phyloP scores from a whole-genome alignment of 2,113 vertebrate genomes.

The Trogon melanurus region DNA sequence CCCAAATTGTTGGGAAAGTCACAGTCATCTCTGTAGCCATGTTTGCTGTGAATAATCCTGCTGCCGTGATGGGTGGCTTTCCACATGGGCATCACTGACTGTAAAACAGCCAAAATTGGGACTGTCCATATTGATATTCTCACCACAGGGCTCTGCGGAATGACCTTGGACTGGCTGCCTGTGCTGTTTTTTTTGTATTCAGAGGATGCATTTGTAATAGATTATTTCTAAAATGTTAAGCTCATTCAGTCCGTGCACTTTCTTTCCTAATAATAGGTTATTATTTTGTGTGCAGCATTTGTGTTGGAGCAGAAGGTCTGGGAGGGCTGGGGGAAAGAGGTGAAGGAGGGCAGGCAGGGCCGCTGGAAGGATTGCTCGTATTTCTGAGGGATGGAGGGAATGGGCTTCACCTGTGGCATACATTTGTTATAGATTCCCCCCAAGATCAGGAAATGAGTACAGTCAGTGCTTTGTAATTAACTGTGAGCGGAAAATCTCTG shows the following conservation, averaged over 20 bases:
- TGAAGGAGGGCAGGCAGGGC: background rate
- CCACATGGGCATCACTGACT: background rate
- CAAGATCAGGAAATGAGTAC: constrained; percentile 58
- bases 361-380: background rate
- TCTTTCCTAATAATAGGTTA: background rate
- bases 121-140: background rate
- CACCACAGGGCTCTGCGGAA: background rate
- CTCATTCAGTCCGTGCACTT: background rate
- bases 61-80: background rate
- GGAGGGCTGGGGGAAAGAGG: background rate
- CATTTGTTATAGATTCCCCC: constrained; percentile 42
- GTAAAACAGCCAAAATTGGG: background rate
- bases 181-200: background rate
- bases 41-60: background rate
- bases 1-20: fast-evolving
- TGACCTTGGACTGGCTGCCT: background rate
- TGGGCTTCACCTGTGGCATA: constrained; percentile 16
- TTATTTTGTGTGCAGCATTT: background rate
- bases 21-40: fast-evolving
- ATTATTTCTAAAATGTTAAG: background rate
- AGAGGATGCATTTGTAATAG: background rate
- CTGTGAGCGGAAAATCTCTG: constrained; percentile 47
- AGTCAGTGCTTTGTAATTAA: constrained; percentile 55
- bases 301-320: background rate
- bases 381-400: constrained; percentile 1